phyloP scores from a whole-genome alignment of 2,113 vertebrate species.

The Proterorhinus semilunaris region DNA sequence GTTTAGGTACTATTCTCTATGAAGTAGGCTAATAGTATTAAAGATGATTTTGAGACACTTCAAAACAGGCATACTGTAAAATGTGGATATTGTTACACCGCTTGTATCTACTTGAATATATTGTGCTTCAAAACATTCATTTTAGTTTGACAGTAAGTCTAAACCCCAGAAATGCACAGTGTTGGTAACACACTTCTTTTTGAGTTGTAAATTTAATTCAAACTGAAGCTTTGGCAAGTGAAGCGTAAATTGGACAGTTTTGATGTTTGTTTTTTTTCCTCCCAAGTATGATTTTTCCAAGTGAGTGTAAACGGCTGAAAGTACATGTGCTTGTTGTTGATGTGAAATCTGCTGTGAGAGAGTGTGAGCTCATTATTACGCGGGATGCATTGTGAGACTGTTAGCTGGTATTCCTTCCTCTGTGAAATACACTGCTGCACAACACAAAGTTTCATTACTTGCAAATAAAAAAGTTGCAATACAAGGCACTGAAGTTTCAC shows the following conservation, averaged over 20 bases:
- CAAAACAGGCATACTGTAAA: too few relatives aligned
- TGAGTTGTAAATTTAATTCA: too few relatives aligned
- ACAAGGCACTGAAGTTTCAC: slow-evolving; percentile 55
- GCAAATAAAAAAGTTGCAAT: slow-evolving; percentile 46
- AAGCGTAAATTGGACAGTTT: neutral
- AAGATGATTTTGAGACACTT: too few relatives aligned
- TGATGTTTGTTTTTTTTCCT: neutral
- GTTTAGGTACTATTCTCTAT: too few relatives aligned
- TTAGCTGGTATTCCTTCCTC: slow-evolving; percentile 16
- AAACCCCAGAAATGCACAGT: too few relatives aligned
- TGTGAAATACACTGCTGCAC: slow-evolving; percentile 32
- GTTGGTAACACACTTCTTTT: too few relatives aligned
- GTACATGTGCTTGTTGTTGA: neutral
- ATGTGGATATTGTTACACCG: too few relatives aligned
- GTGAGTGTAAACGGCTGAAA: neutral
- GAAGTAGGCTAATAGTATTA: too few relatives aligned
- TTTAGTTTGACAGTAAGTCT: too few relatives aligned
- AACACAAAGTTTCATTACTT: slow-evolving; percentile 42
- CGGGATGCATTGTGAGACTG: neutral
- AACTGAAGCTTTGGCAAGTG: neutral
- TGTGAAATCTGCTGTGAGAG: neutral
- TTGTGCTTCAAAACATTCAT: too few relatives aligned
- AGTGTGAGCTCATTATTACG: slow-evolving; percentile 22
- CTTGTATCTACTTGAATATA: too few relatives aligned
- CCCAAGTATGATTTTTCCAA: neutral